phyloP scores from a whole-genome alignment of 2,888 invertebrate genomes.

The Orchestes rusci region DNA sequence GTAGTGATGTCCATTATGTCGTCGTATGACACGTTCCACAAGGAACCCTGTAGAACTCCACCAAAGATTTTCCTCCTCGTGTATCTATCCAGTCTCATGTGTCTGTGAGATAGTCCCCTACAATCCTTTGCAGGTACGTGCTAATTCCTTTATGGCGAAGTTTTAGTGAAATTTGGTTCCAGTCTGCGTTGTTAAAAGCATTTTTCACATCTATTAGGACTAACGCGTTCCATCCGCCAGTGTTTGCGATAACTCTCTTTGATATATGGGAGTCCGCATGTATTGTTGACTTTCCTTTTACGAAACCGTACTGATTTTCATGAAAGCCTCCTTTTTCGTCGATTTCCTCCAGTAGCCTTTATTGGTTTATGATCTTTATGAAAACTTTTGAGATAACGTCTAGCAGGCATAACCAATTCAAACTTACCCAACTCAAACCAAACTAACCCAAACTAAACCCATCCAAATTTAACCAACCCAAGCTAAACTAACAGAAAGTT shows the following conservation, averaged over 20 bases:
- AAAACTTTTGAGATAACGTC: conserved; percentile 5
- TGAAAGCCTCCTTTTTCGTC: neutral
- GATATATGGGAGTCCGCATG: no score
- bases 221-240: conserved; percentile 1
- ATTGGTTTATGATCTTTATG: conserved; percentile 4
- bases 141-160: neutral
- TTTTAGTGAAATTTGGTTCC: conserved; percentile 1
- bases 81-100: no score
- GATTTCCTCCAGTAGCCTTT: conserved; percentile 5
- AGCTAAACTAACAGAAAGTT: no score
- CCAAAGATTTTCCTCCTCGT: neutral
- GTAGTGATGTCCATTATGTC: conserved; percentile 5
- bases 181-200: conserved; percentile 12
- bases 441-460: no score
- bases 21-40: conserved; percentile 21
- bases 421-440: no score
- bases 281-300: conserved; percentile 3
- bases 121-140: neutral
- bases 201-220: conserved; percentile 10
- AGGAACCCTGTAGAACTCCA: conserved; percentile 19
- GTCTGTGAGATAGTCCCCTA: neutral
- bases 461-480: no score
- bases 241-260: neutral
- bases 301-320: conserved; percentile 7
- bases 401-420: conserved; percentile 11